Conservation (phyloP, 2,113 vertebrate species). For the Scopus umbretta region DNA sequence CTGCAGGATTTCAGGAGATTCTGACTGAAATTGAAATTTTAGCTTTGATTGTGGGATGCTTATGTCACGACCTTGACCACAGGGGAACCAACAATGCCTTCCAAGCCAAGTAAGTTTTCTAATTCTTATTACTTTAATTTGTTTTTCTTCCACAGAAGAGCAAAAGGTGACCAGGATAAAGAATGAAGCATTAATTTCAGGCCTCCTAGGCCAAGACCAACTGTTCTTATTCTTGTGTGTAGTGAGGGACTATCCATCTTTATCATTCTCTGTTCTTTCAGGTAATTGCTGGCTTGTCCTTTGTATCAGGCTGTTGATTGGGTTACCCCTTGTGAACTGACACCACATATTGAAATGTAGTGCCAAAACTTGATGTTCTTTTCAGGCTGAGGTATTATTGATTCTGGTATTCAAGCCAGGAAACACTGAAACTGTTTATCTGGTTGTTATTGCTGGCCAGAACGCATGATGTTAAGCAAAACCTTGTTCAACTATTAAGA, state of each 20-base stretch:
- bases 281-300: conserved; percentile 71
- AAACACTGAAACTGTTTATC: neutral
- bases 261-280: conserved; percentile 72
- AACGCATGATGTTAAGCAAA: neutral
- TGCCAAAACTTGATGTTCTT: neutral
- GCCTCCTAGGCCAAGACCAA: conserved; percentile 60
- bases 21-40: conserved; percentile 95
- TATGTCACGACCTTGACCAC: conserved; percentile 99
- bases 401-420: neutral
- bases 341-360: neutral
- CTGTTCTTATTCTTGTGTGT: conserved; percentile 38
- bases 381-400: neutral
- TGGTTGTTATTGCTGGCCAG: neutral
- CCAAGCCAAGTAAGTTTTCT: conserved; percentile 93
- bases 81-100: conserved; percentile 99
- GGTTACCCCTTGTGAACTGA: conserved; percentile 51
- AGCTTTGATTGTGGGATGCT: conserved; percentile 95
- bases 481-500: neutral
- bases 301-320: conserved; percentile 64
- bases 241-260: conserved; percentile 66
- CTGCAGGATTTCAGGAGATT: conserved; percentile 95
- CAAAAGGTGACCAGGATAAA: conserved; percentile 71
- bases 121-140: conserved; percentile 74
- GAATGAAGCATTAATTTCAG: conserved; percentile 73
- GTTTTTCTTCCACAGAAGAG: conserved; percentile 64